These are phyloP conservation scores for Poeciliopsis presidionis DNA, from an alignment of 2,797 vertebrate species.

Conservation along the genomic window DNA sequence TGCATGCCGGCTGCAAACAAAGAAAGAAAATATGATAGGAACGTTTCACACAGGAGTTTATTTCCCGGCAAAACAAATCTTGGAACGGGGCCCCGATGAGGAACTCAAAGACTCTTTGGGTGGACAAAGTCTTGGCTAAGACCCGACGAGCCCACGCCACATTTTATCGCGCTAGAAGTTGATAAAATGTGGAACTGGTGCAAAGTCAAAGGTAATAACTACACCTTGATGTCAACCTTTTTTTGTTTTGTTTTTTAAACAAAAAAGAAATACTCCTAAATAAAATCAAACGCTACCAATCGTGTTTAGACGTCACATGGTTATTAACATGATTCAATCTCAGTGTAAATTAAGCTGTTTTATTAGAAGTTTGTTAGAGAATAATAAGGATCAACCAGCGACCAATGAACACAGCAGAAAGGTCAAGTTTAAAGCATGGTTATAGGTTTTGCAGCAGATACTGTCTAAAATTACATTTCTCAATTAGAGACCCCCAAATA, in stretches of 20 bases:
- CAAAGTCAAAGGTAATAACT: neutral
- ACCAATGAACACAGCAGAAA: neutral
- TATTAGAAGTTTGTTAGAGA: neutral
- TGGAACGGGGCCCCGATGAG: constrained; percentile 24
- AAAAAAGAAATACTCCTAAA: neutral
- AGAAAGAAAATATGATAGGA: neutral
- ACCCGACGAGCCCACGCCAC: neutral
- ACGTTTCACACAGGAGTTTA: constrained; percentile 24
- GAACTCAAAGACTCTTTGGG: too few relatives aligned
- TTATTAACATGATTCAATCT: neutral
- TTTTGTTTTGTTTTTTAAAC: neutral
- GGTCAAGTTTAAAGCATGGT: neutral
- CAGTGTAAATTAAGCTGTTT: neutral
- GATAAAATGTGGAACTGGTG: neutral
- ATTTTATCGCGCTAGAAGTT: neutral
- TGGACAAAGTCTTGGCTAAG: constrained; percentile 6
- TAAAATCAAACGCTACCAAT: neutral
- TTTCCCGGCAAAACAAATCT: constrained; percentile 28
- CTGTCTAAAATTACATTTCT: neutral
- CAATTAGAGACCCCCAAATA: neutral
- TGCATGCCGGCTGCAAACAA: constrained; percentile 3
- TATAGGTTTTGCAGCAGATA: neutral
- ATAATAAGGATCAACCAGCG: neutral
- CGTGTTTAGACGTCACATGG: neutral
- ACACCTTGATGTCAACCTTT: neutral